Percentiles rank a stretch among this genome's conserved stretches.
These are phyloP conservation scores for Myotis findleyi DNA, from an alignment of 2,797 vertebrate genomes.

Conservation along the genomic window DNA sequence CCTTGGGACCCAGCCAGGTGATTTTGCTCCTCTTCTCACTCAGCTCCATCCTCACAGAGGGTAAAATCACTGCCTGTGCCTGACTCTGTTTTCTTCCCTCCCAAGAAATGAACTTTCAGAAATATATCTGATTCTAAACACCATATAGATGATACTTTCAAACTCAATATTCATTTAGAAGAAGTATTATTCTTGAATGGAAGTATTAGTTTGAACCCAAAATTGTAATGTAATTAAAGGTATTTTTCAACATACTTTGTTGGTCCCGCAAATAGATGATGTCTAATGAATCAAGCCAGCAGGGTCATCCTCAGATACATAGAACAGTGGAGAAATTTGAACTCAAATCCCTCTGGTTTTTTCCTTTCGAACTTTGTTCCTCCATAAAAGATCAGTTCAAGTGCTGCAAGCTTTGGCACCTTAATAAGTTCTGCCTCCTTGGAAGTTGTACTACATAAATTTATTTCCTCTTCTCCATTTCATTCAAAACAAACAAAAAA, in stretches of 20 bases:
- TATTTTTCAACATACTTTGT: not conserved
- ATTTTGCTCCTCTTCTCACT: not conserved
- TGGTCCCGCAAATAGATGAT: not conserved
- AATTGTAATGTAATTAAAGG: slow-evolving; percentile 29
- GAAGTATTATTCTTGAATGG: not conserved
- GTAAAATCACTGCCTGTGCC: not conserved
- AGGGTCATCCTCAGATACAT: not conserved
- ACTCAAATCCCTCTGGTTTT: not conserved
- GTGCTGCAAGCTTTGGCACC: not conserved
- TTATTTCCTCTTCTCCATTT: slow-evolving; percentile 34
- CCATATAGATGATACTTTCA: not conserved
- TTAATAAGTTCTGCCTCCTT: not conserved
- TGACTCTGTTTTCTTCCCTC: not conserved
- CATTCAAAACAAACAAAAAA: slow-evolving; percentile 37
- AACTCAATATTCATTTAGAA: not conserved
- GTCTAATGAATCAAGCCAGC: not conserved
- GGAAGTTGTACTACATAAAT: not conserved
- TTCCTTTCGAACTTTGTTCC: not conserved
- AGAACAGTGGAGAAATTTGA: not conserved
- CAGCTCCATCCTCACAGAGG: not conserved
- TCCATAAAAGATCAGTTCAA: not conserved
- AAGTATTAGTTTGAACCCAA: not conserved
- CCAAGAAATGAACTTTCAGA: not conserved
- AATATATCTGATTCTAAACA: not conserved
- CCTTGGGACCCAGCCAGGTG: not conserved